Evolutionary conservation across 2,113 vertebrate species (phyloP), one percentile per base, ranked within the genome.

Genomic region (Choloepus hoffmanni): DNA sequence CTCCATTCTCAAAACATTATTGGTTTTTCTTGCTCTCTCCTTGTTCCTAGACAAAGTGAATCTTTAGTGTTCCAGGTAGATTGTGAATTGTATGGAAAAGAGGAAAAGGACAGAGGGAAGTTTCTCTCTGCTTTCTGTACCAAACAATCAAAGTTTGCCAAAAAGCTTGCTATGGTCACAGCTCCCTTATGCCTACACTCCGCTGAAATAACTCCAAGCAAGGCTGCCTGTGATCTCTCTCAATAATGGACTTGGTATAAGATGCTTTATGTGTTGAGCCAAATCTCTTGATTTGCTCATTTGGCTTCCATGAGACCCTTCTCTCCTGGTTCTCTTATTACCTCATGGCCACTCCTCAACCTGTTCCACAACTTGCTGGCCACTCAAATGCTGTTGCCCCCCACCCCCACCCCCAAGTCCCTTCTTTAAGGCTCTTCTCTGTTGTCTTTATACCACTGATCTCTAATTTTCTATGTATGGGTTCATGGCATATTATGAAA

Each of bases 61-160:
- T 40, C 26, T 73, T 5, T 24, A 43, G 16, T 58, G n/a, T 23
- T 86, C 87, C 23, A n/a, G 23, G 48, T n/a, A 53, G 23, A 90
- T 14, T 28, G 40, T 78, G 15, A 72, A 2, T n/a, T 16, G 5
- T 40, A n/a, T 26, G 36, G 12, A 53, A 50, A 16, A 53, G 16
- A 94, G 40, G 45, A 53, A 68, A 89, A 19, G 3, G 15, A 19
- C 23, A 11, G 48, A 67, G 24, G 77, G 23, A 63, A 88, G 45
- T 82, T 93, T 85, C 40, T 77, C 70, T 91, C 40, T 89, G 45
- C 33, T 92, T 83, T 92, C 40, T 78, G 21, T 2, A 82, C 40
- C 76, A 24, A 12, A 48, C 13, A 85, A 30, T 23, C 40, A 87
- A 53, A 70, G 0, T 33, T 89, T 48, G 33, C 12, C 19, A 73